These are phyloP conservation scores for Pteronura brasiliensis DNA, from an alignment of 2,113 vertebrate genomes.

Conservation along the genomic window DNA sequence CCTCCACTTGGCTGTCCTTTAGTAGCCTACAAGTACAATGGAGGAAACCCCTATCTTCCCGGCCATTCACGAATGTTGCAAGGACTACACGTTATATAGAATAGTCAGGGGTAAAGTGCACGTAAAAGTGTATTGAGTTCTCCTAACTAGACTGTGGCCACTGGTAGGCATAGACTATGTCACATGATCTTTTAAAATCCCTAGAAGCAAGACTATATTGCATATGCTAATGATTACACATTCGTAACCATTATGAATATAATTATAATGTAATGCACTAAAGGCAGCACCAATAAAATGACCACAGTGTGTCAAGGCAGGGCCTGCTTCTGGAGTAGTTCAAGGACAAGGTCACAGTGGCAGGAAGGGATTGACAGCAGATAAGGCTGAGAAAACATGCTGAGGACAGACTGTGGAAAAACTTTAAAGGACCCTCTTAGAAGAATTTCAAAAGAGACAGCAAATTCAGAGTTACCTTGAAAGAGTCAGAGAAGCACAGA, in stretches of 20 bases:
- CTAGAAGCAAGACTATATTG: not conserved
- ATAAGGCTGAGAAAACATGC: not conserved
- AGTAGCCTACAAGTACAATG: not conserved
- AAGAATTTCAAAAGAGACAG: not conserved
- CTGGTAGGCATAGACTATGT: not conserved
- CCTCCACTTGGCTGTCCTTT: not conserved
- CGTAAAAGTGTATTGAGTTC: not conserved
- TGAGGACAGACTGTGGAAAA: not conserved
- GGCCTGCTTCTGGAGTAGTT: not conserved
- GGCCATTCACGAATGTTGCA: not conserved
- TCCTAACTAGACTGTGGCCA: not conserved
- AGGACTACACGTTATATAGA: not conserved
- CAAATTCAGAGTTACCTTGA: not conserved
- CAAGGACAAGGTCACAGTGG: not conserved
- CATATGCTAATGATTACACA: not conserved
- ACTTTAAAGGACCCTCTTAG: not conserved
- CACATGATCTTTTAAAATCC: not conserved
- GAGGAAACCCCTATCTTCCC: not conserved
- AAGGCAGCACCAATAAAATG: not conserved
- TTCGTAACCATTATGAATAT: not conserved
- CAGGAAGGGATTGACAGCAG: not conserved
- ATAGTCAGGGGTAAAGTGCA: not conserved
- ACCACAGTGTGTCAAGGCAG: not conserved
- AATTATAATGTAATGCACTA: not conserved
- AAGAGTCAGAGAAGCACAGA: not conserved